Base-by-base conservation (phyloP, 2,797 vertebrate genomes). In the Neosilurus hyrtlii region DNA sequence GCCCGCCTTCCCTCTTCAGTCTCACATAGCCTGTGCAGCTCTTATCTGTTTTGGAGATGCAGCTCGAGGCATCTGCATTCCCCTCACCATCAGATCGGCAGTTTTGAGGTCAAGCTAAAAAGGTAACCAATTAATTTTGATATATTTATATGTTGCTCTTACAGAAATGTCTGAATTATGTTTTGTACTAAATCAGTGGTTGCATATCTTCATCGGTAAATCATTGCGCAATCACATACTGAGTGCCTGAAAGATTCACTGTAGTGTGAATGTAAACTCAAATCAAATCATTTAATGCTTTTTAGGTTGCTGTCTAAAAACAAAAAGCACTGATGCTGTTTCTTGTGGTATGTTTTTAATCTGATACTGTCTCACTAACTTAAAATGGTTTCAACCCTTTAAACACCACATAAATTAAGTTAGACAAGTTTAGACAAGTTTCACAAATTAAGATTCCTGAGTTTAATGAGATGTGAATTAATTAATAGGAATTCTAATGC, bases 41-140 rank as follows among this genome's bases (percentile, higher is more conserved):
- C 74, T 72, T 65, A 52, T 77, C 57, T 56, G 6, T 57, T 57
- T 16, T 52, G 15, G 57, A 82, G 66, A 78, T 81, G 80, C 59
- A 18, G 57, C 18, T 82, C 10, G 9, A 76, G 71, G 35, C 22
- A 2, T 22, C 30, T 81, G 65, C 77, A 75, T 59, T 65, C 78
- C 51, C 65, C 24, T 57, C 18, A 16, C 12, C 37, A 63, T 30
- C 18, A 54, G 43, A 0, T 76, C 51, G 18, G 16, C 16, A 12
- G 15, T 10, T 75, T 49, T 37, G 8, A 71, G 22, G 4, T 62
- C 22, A 77, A 84, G 26, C 12, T 51, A 57, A 65, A 59, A 67
- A 84, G 65, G 72, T 80, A 77, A 75, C 4, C 11, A 15, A n/a
- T 20, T 43, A 6, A 16, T 49, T 70, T 10, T 57, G 49, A 20